Conservation (phyloP, 2,888 invertebrate genomes). For the Minunthozetes semirufus region DNA sequence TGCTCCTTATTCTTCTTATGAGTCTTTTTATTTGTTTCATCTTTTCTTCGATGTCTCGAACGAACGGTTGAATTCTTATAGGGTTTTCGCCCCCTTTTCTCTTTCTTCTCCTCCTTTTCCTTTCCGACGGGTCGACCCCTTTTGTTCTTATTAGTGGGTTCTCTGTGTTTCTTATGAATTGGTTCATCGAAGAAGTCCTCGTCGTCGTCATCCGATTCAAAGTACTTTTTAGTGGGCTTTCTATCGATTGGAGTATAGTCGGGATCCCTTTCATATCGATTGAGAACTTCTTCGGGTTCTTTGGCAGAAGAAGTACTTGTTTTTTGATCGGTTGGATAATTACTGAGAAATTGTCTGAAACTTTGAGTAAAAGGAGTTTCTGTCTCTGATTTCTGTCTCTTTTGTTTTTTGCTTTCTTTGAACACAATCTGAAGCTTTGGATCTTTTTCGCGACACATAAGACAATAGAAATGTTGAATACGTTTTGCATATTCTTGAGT, state of each 20-base stretch:
- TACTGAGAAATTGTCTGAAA: not conserved
- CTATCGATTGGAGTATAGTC: conserved; percentile 7
- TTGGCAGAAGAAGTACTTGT: not conserved
- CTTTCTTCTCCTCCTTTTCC: conserved; percentile 31
- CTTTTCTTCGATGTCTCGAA: conserved; percentile 29
- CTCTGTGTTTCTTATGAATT: not conserved
- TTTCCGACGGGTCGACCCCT: conserved; percentile 36
- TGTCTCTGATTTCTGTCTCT: conserved; percentile 38
- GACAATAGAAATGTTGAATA: conserved; percentile 88
- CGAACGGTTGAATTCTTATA: conserved; percentile 19
- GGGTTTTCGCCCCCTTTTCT: conserved; percentile 21
- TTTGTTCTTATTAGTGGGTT: not conserved
- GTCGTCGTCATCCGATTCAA: conserved; percentile 36
- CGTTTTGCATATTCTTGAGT: conserved; percentile 85
- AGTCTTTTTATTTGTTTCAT: conserved; percentile 29
- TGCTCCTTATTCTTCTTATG: conserved; percentile 22
- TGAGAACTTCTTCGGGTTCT: not conserved
- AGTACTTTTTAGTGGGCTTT: conserved; percentile 6
- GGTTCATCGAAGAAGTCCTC: conserved; percentile 36
- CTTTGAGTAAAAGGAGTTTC: not conserved
- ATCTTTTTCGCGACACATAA: conserved; percentile 61
- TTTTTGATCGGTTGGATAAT: not conserved
- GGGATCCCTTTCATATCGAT: conserved; percentile 42
- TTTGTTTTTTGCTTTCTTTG: conserved; percentile 47
- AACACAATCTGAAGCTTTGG: conserved; percentile 58